Evolutionary conservation across 2,113 vertebrate species (phyloP).

Genomic region (Mobula hypostoma): DNA sequence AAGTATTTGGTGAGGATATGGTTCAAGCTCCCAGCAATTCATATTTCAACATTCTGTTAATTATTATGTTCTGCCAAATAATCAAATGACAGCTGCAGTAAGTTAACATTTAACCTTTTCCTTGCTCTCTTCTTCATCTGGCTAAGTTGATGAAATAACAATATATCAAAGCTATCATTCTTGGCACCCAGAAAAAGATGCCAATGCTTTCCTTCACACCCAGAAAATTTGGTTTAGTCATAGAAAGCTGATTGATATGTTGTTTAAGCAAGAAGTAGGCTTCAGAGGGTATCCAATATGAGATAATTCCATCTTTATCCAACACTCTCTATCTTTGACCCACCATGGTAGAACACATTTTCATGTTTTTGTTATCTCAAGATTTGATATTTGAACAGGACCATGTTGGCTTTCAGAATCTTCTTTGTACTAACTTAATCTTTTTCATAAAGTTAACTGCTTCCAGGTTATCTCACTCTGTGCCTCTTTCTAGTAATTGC

Average conservation of each 20-base stretch:
- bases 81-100: not conserved
- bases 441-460: not conserved
- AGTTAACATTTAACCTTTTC: not conserved
- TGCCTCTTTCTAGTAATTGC: not conserved
- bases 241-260: not conserved
- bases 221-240: not conserved
- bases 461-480: not conserved
- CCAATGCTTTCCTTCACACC: not conserved
- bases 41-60: not conserved
- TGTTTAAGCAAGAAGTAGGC: not conserved
- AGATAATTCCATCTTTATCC: not conserved
- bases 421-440: not conserved
- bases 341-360: no score
- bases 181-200: not conserved
- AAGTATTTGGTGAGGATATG: no score
- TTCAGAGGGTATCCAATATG: not conserved
- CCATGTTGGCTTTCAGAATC: no score
- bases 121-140: not conserved
- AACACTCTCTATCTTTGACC: no score
- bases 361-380: no score
- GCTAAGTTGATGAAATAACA: not conserved
- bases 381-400: no score
- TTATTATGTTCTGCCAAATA: not conserved
- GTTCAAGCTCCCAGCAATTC: no score
- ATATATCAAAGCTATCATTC: not conserved